Evolutionary conservation across 2,888 invertebrate species (phyloP).

Genomic region (Drosophila mulleri): DNA sequence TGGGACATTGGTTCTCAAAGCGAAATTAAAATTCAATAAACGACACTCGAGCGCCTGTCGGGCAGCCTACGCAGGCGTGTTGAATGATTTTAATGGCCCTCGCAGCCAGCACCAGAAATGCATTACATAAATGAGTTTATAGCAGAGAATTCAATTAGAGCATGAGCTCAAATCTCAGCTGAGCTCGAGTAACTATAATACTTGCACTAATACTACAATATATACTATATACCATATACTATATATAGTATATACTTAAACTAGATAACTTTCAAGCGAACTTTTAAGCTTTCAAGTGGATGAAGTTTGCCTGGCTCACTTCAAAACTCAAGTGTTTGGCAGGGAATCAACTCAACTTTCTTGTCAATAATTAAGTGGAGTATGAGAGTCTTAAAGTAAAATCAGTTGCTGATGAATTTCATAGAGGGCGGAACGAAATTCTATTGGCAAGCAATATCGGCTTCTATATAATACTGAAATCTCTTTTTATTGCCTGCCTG

Average conservation of each 20-base stretch:
- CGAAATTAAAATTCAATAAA: slow-evolving; percentile 75
- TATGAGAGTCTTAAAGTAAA: neutral
- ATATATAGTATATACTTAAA: neutral
- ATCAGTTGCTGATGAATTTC: slow-evolving; percentile 1
- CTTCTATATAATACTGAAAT: slow-evolving; percentile 50
- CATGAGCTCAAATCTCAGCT: neutral
- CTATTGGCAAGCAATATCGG: slow-evolving; percentile 39
- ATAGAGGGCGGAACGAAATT: neutral
- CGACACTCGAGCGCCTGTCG: slow-evolving; percentile 65
- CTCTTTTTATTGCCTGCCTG: slow-evolving; percentile 62
- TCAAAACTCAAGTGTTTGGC: neutral
- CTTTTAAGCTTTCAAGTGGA: slow-evolving; percentile 1
- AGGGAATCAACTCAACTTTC: neutral
- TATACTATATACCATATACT: too few relatives aligned
- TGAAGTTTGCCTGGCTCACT: neutral
- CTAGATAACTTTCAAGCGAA: neutral
- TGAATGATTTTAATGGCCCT: slow-evolving; percentile 63
- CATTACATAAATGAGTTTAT: slow-evolving; percentile 16
- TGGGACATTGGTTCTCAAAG: slow-evolving; percentile 63
- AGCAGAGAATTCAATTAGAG: slow-evolving; percentile 16
- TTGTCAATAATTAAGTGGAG: neutral
- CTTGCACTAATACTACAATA: too few relatives aligned
- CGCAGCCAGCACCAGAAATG: slow-evolving; percentile 13
- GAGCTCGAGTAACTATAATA: neutral
- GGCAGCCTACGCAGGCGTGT: slow-evolving; percentile 59